Base-by-base conservation (phyloP, 2,113 vertebrate species). In the Loxodonta africana region DNA sequence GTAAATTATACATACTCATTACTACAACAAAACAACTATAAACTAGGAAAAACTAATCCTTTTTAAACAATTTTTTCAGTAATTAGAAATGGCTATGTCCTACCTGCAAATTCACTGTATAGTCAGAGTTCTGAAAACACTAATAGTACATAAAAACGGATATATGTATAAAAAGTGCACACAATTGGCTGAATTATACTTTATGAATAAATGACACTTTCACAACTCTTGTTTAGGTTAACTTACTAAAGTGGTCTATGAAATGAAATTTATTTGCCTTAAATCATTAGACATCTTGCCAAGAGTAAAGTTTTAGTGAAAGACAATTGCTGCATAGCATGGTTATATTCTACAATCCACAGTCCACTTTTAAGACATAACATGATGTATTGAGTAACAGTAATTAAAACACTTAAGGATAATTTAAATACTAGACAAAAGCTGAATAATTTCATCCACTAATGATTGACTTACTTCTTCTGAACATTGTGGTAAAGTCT, bases 381-480 rank as follows among this genome's bases (percentile, higher is more conserved):
- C 28, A 57, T 69, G 21, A 51, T 67, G 28, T 20, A 46, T 6
- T 33, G 67, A 83, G 4, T 57, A 67, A 63, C 1, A 33, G 25
- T 60, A 84, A 21, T 44, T 25, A 51, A 93, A 53, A 37, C 9
- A 65, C 21, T 20, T 14, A 82, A 37, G 33, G 44, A 23, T 89
- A 44, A 69, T 51, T 77, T 78, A 44, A 91, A n/a, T 33, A 88
- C 10, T 63, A 41, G 10, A 74, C 46, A 78, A 87, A 78, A 85
- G 25, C 5, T 33, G 10, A 62, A 26, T 25, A 53, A 26, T 57
- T 41, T 44, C 85, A 82, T 15, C 30, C 8, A 60, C 11, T 53
- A 63, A 37, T 69, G 25, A 44, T 10, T 62, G 84, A 97, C 98
- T 98, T 97, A 91, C 98, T 97, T 98, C 96, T 73, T 93, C 85